Evolutionary conservation across 23 tunicate species (phyloP), one percentile per base, ranked within the genome.

Genomic region (Trididemnum miniatum): DNA sequence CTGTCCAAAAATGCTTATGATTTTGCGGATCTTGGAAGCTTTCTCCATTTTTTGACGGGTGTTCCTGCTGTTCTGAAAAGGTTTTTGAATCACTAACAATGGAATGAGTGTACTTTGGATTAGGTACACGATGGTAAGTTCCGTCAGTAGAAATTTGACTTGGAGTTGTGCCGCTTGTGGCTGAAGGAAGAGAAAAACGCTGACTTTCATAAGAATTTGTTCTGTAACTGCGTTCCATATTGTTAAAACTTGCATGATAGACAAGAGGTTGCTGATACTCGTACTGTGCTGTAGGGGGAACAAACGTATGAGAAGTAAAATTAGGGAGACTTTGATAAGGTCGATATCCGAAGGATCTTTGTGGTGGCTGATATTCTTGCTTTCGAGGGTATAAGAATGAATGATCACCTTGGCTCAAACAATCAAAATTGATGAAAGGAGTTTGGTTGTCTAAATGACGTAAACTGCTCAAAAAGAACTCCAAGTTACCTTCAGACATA

Each of bases 401-500:
- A 67, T 31, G 64, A 51, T 77, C 83, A 29, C 77, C 76, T 12
- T 25, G 15, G 2, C 79, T 66, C 25, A 86, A 39, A 5, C 35
- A 3, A 28, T 78, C 36, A 28, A 80, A 49, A 7, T 69, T 31
- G 34, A 35, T 24, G 25, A 20, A 76, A 18, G 85, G 91, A 2
- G 20, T 31, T 71, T 87, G 81, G 52, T 81, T 81, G 25, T 80
- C 86, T n/a, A 81, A 65, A 22, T 39, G 79, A 0, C 79, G 64
- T 64, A 87, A 63, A 60, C 62, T 59, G 12, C 24, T 31, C 32
- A 76, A 15, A 54, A 87, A 36, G 39, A 80, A 87, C 37, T 81
- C 74, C 36, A 87, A 35, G 33, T 81, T 75, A 57, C 59, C 91
- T 20, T 87, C 86, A 9, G 81, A 80, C 24, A 87, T 3, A 24